Percentiles rank a stretch among this genome's conserved stretches.
Conservation (phyloP, 1,140 invertebrate species). For the Lineus longissimus region DNA sequence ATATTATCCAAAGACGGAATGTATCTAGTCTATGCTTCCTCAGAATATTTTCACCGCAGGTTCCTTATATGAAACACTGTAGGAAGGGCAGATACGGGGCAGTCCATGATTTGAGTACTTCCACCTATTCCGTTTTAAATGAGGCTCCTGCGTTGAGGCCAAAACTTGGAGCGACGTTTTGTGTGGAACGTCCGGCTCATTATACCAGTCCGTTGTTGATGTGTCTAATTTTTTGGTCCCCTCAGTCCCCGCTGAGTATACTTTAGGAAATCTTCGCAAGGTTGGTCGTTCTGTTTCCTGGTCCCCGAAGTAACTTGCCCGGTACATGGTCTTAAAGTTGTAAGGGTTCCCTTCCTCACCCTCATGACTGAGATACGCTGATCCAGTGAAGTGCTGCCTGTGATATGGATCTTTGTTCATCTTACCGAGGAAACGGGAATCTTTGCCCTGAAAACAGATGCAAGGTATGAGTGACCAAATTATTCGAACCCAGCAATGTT, state of each 20-base stretch:
- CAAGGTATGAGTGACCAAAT: background rate
- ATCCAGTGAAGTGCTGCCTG: conserved; percentile 30
- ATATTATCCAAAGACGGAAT: background rate
- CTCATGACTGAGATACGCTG: conserved; percentile 29
- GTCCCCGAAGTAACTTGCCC: conserved; percentile 24
- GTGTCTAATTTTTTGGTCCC: conserved; percentile 25
- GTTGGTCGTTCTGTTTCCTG: conserved; percentile 21
- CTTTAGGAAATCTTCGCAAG: conserved; percentile 27
- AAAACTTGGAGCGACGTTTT: conserved; percentile 35
- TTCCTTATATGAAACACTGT: conserved; percentile 25
- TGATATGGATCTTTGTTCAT: conserved; percentile 20
- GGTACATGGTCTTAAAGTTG: conserved; percentile 29
- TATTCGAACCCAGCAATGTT: too few relatives aligned
- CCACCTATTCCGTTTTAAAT: conserved; percentile 38
- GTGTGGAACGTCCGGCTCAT: conserved; percentile 17
- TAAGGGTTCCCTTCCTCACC: conserved; percentile 17
- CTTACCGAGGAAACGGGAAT: conserved; percentile 25
- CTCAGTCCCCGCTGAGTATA: conserved; percentile 12
- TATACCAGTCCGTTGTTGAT: conserved; percentile 29
- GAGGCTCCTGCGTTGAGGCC: conserved; percentile 42
- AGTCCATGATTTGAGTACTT: conserved; percentile 39
- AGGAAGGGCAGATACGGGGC: conserved; percentile 37
- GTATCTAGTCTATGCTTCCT: background rate
- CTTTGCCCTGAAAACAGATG: conserved; percentile 23
- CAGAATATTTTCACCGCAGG: conserved; percentile 16